Percentiles rank a stretch among this genome's conserved stretches.
phyloP scores from a whole-genome alignment of 2,888 invertebrate species.

The Ethmia dodecea region DNA sequence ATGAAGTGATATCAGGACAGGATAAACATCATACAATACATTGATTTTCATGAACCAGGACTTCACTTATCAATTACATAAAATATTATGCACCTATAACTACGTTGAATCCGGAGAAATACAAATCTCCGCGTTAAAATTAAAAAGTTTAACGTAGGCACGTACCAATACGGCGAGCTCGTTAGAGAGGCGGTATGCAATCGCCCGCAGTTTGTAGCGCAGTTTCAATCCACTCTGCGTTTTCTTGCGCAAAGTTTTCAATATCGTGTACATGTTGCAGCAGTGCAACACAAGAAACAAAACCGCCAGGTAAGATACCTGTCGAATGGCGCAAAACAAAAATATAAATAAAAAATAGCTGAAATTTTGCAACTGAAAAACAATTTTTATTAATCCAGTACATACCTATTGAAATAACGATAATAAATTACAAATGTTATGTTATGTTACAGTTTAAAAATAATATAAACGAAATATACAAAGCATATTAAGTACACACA shows the following conservation, averaged over 20 bases:
- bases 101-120: no score
- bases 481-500: conserved; percentile 33
- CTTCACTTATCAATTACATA: no score
- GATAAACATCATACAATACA: no score
- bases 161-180: conserved; percentile 66
- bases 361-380: conserved; percentile 45
- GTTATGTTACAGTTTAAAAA: conserved; percentile 14
- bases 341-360: conserved; percentile 21
- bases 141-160: conserved; percentile 25
- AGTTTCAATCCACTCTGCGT: conserved; percentile 76
- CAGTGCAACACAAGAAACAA: conserved; percentile 92
- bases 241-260: conserved; percentile 93
- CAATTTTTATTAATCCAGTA: conserved; percentile 49
- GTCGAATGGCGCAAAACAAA: conserved; percentile 47
- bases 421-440: conserved; percentile 26
- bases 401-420: conserved; percentile 35
- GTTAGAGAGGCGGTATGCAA: conserved; percentile 66
- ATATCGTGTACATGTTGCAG: conserved; percentile 92
- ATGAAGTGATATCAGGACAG: no score
- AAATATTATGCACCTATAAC: no score
- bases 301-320: conserved; percentile 88
- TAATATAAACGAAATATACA: conserved; percentile 36
- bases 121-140: no score
- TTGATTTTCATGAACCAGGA: no score
- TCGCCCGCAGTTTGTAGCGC: conserved; percentile 77